These are phyloP conservation scores for Cydia fagiglandana DNA, from an alignment of 1,140 invertebrate genomes.

Conservation along the genomic window DNA sequence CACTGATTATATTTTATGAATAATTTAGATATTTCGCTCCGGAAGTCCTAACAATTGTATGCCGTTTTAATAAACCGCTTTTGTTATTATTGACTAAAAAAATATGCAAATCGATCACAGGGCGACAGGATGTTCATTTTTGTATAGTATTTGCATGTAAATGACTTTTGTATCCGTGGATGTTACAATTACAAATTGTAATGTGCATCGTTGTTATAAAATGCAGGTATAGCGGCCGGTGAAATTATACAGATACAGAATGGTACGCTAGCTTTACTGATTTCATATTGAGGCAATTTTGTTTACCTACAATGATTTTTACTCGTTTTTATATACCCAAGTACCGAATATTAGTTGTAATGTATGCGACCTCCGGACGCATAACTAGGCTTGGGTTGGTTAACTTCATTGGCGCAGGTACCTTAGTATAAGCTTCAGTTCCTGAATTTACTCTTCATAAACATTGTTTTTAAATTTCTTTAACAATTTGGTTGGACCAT, in stretches of 20 bases:
- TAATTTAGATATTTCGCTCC: slow-evolving; percentile 61
- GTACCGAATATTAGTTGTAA: too few species aligned
- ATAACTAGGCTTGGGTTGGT: too few species aligned
- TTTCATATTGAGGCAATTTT: slow-evolving; percentile 26
- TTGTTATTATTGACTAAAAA: slow-evolving; percentile 73
- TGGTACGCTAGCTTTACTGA: not conserved
- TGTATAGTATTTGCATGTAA: slow-evolving; percentile 77
- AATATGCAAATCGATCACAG: slow-evolving; percentile 77
- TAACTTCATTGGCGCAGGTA: too few species aligned
- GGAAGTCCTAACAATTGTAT: slow-evolving; percentile 70
- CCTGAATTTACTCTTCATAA: too few species aligned
- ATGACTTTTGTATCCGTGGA: slow-evolving; percentile 68
- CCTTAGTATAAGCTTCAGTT: too few species aligned
- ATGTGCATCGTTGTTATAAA: slow-evolving; percentile 65
- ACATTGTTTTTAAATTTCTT: too few species aligned
- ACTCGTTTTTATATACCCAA: too few species aligned
- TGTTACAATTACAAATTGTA: slow-evolving; percentile 71
- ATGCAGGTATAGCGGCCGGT: slow-evolving; percentile 53
- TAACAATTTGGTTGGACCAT: too few species aligned
- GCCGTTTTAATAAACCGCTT: slow-evolving; percentile 62
- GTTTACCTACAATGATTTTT: not conserved
- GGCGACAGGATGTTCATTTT: slow-evolving; percentile 75
- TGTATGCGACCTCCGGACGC: too few species aligned
- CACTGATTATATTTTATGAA: slow-evolving; percentile 73
- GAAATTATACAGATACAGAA: slow-evolving; percentile 43